Evolutionary conservation across 2,113 vertebrate genomes (phyloP), one percentile per base, ranked within the genome.

Genomic region (Cebus imitator): DNA sequence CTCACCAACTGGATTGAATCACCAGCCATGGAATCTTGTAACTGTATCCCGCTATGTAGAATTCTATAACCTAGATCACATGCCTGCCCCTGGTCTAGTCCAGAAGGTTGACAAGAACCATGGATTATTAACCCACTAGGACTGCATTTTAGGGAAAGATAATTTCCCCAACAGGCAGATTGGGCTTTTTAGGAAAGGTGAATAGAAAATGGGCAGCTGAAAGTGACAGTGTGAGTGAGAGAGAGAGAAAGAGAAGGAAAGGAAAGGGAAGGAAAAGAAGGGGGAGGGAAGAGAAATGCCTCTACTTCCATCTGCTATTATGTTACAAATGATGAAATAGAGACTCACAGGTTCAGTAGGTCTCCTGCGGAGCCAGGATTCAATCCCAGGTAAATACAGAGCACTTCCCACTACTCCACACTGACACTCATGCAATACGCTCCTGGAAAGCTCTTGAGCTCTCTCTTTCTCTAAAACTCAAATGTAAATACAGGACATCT

Each of bases 231-330:
- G 8, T 48, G 5, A 13, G 13, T 12, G 6, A 12, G 4, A 25
- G 55, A 1, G 3, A 4, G 23, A 45, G 6, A 8, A 13, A 6
- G 6, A 8, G 13, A 17, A 16, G 32, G 66, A 7, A 43, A 14
- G 17, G 3, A 3, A 37, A 18, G 35, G n/a, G 68, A 18, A 37
- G 4, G n/a, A 20, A 1, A 11, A 30, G 21, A 72, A n/a, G 70
- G 32, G 10, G 37, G 4, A 3, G 18, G 9, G 13, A 30, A 32
- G 1, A 1, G 1, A 92, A 30, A 20, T 1, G 4, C 2, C 1
- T 16, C 45, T n/a, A 8, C 16, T 58, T 61, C 50, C 30, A 48
- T 14, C 23, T 35, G 35, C 40, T 48, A 13, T 5, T 30, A 14
- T 75, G 75, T 87, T 61, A 16, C 27, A 48, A 58, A 14, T 16